phyloP scores from a whole-genome alignment of 2,797 vertebrate species.

The Serranus cabrilla region DNA sequence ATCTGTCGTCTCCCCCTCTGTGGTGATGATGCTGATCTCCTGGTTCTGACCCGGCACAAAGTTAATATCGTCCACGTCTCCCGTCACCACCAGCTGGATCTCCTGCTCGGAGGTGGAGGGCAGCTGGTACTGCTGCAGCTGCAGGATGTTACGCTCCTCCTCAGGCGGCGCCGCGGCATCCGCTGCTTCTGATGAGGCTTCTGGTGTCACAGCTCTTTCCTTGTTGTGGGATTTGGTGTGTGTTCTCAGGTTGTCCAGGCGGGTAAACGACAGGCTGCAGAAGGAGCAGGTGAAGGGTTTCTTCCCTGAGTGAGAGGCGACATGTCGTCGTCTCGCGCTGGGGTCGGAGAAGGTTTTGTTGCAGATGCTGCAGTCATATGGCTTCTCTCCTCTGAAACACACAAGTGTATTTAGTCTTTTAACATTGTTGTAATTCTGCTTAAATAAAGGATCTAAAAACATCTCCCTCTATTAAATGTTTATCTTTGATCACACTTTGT shows the following conservation, averaged over 20 bases:
- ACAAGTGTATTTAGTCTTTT: background rate
- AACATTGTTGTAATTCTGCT: background rate
- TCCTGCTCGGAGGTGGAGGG: constrained; percentile 89
- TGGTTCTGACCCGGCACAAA: constrained; percentile 86
- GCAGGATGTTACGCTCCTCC: constrained; percentile 88
- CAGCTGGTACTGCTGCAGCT: constrained; percentile 93
- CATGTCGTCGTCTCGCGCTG: constrained; percentile 94
- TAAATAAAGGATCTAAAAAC: background rate
- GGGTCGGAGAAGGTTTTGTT: constrained; percentile 95
- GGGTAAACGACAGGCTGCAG: constrained; percentile 93
- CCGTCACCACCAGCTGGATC: constrained; percentile 93
- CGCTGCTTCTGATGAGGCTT: background rate
- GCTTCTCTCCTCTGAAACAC: constrained; percentile 94
- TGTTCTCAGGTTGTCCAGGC: constrained; percentile 94
- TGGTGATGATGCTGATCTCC: constrained; percentile 90
- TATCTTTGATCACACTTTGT: background rate
- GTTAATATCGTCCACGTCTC: constrained; percentile 90
- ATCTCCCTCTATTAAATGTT: background rate
- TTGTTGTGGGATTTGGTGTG: constrained; percentile 96
- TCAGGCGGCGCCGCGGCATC: constrained; percentile 55
- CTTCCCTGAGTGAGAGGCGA: constrained; percentile 94
- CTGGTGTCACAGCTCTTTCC: constrained; percentile 76
- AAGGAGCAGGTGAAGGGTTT: constrained; percentile 94
- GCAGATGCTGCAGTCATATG: constrained; percentile 92
- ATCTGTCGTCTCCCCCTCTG: constrained; percentile 77